Percentiles rank a stretch among this genome's conserved stretches.
Evolutionary conservation across 2,797 vertebrate species (phyloP).

Genomic region (Tauraco hartlaubi): DNA sequence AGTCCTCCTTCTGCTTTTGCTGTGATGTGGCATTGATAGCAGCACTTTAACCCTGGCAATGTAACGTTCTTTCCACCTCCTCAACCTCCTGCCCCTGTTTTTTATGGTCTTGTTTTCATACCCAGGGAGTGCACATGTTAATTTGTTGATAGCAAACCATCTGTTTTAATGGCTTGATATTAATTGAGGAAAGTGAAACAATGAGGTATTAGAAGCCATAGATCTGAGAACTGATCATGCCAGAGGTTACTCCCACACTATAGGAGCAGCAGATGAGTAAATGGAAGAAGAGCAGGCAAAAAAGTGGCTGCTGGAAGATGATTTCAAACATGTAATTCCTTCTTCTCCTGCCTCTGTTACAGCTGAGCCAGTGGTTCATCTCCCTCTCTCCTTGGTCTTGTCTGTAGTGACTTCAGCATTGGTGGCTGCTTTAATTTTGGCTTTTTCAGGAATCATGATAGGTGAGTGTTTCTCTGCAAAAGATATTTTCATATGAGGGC

Average conservation of each 20-base stretch:
- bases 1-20: neutral
- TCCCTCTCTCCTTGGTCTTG: slow-evolving; percentile 89
- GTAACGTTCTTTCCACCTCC: slow-evolving; percentile 8
- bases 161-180: slow-evolving; percentile 30
- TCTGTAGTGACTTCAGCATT: slow-evolving; percentile 95
- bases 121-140: slow-evolving; percentile 3
- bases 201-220: neutral
- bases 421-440: slow-evolving; percentile 94
- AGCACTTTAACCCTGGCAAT: slow-evolving; percentile 31
- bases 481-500: neutral
- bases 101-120: slow-evolving; percentile 48
- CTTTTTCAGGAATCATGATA: slow-evolving; percentile 97
- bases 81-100: neutral
- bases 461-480: slow-evolving; percentile 84
- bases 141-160: slow-evolving; percentile 46
- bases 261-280: neutral
- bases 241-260: neutral
- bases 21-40: slow-evolving; percentile 30
- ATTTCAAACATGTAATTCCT: neutral
- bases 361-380: slow-evolving; percentile 78
- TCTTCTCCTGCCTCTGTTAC: slow-evolving; percentile 48
- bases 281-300: neutral
- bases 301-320: neutral
- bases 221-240: neutral
- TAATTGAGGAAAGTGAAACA: slow-evolving; percentile 52